A percentile compares a stretch with the other conserved stretches of the same genome.
Evolutionary conservation across 2,888 invertebrate species (phyloP).

Genomic region (Stomorhina lunata): DNA sequence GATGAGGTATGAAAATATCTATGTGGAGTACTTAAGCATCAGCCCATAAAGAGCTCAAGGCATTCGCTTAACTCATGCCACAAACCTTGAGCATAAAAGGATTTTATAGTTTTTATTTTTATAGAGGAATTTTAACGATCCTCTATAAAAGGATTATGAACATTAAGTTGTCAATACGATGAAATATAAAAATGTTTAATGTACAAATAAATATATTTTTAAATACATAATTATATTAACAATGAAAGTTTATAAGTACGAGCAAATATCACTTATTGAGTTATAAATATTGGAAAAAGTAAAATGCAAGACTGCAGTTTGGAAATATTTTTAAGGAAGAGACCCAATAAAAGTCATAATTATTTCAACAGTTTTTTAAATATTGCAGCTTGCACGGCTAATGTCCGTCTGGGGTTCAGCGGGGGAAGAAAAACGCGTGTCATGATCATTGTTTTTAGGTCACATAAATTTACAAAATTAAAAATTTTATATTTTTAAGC

Average conservation of each 20-base stretch:
- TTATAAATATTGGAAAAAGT: not conserved
- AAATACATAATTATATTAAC: constrained; percentile 34
- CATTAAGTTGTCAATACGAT: constrained; percentile 77
- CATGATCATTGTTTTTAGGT: not conserved
- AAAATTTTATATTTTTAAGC: not conserved
- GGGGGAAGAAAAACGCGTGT: not conserved
- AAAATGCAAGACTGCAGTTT: not conserved
- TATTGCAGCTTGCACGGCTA: not conserved
- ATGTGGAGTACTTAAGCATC: constrained; percentile 31
- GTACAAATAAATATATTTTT: constrained; percentile 33
- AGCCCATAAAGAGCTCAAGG: not conserved
- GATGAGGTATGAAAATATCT: constrained; percentile 39
- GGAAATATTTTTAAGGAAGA: not conserved
- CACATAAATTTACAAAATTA: not conserved
- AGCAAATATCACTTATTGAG: too few relatives aligned
- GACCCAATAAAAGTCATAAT: constrained; percentile 2
- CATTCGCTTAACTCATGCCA: not conserved
- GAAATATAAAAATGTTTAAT: constrained; percentile 45
- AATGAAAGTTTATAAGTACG: too few relatives aligned
- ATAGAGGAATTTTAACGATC: constrained; percentile 75
- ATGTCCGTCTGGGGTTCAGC: not conserved
- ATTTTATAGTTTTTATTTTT: constrained; percentile 8
- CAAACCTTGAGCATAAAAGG: constrained; percentile 23
- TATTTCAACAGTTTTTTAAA: constrained; percentile 36
- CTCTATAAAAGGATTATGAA: constrained; percentile 77